Percentiles rank a stretch among this genome's conserved stretches.
Conservation (phyloP, 2,797 vertebrate species). For the Poecilia gillii region DNA sequence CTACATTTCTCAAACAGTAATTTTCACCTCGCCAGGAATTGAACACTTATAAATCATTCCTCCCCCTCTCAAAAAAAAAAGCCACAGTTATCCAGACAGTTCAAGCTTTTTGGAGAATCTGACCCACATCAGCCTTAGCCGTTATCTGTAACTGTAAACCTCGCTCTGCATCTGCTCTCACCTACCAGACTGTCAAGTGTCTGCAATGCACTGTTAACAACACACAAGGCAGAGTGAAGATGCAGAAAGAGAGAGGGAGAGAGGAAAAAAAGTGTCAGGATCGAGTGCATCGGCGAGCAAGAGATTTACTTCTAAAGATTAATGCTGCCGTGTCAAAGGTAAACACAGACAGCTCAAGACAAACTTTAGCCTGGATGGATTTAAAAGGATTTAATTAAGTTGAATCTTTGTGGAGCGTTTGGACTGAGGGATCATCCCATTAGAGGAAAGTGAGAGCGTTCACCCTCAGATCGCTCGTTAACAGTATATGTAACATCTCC, state of each 20-base stretch:
- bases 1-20: slow-evolving; percentile 23
- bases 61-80: too few species aligned
- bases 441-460: slow-evolving; percentile 21
- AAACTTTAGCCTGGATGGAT: slow-evolving; percentile 16
- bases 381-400: slow-evolving; percentile 50
- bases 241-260: background rate
- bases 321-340: slow-evolving; percentile 8
- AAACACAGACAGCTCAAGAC: background rate
- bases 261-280: background rate
- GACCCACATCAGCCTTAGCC: slow-evolving; percentile 23
- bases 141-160: slow-evolving; percentile 36
- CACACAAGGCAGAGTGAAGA: slow-evolving; percentile 6
- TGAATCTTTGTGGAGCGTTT: slow-evolving; percentile 9
- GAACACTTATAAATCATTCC: slow-evolving; percentile 28
- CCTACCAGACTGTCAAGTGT: slow-evolving; percentile 9
- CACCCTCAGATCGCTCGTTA: slow-evolving; percentile 4
- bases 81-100: background rate
- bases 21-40: slow-evolving; percentile 17
- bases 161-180: slow-evolving; percentile 7
- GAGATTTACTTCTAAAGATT: slow-evolving; percentile 16
- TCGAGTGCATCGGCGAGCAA: slow-evolving; percentile 10
- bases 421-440: slow-evolving; percentile 22
- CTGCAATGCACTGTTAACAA: slow-evolving; percentile 27
- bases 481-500: background rate
- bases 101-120: slow-evolving; percentile 20